Conservation (phyloP, 2,113 vertebrate genomes). For the Bothrops jararaca region DNA sequence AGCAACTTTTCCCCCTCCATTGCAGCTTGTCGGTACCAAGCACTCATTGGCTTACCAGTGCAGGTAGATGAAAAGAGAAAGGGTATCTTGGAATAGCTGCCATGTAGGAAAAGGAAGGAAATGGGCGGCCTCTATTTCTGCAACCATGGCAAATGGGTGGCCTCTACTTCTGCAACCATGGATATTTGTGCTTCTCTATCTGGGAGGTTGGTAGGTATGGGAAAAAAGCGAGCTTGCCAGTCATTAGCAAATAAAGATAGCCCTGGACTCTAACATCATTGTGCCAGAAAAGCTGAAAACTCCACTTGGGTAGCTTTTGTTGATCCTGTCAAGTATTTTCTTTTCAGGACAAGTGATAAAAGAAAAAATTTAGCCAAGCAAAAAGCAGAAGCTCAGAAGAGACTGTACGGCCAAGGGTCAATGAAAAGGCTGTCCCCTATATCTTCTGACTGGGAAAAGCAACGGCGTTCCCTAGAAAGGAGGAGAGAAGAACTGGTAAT, state of each 20-base stretch:
- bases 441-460: conserved; percentile 93
- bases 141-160: background rate
- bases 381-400: conserved; percentile 92
- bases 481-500: conserved; percentile 92
- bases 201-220: background rate
- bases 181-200: background rate
- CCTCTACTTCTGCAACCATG: background rate
- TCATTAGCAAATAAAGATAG: background rate
- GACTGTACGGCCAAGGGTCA: conserved; percentile 91
- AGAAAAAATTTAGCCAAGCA: conserved; percentile 93
- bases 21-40: background rate
- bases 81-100: background rate
- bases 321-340: background rate
- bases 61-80: background rate
- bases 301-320: background rate
- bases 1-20: too few species aligned
- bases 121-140: background rate
- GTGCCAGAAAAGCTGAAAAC: background rate
- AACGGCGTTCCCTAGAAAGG: conserved; percentile 88
- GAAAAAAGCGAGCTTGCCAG: background rate
- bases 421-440: conserved; percentile 84
- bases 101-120: background rate
- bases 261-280: background rate
- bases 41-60: background rate
- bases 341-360: conserved; percentile 91